Conservation (phyloP, 2,113 vertebrate species). For the Salvelinus alpinus region DNA sequence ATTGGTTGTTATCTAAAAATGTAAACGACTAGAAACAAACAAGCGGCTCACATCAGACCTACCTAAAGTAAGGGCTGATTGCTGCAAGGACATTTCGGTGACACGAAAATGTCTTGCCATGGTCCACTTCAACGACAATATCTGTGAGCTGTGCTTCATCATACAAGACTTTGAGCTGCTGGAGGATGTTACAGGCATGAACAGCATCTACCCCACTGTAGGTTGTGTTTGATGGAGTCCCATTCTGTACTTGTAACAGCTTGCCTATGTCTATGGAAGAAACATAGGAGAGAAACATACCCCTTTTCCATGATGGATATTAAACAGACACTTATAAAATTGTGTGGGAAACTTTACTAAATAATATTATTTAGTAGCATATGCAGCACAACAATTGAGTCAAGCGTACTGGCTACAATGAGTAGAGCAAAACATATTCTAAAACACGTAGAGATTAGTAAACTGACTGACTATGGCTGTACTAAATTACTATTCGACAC, state of each 20-base stretch:
- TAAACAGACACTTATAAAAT: too few relatives aligned
- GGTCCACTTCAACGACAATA: conserved; percentile 97
- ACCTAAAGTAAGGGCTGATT: conserved; percentile 99
- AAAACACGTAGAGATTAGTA: too few relatives aligned
- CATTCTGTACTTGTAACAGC: conserved; percentile 93
- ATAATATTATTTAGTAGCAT: too few relatives aligned
- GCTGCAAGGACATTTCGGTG: conserved; percentile 98
- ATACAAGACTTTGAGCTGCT: conserved; percentile 96
- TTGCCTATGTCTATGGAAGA: conserved; percentile 86
- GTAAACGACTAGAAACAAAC: not conserved
- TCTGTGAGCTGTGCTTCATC: conserved; percentile 97
- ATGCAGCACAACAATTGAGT: too few relatives aligned
- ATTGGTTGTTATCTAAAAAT: too few relatives aligned
- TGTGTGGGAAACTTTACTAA: too few relatives aligned
- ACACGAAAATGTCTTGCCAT: conserved; percentile 94
- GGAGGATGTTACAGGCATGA: conserved; percentile 95
- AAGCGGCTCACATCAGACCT: conserved; percentile 20
- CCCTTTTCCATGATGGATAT: too few relatives aligned
- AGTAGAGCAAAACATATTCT: too few relatives aligned
- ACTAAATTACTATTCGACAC: too few relatives aligned
- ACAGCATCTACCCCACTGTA: conserved; percentile 89
- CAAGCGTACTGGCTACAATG: too few relatives aligned
- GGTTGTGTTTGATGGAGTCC: conserved; percentile 82
- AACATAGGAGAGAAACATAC: not conserved
- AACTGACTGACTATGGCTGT: too few relatives aligned